phyloP scores from a whole-genome alignment of 2,888 invertebrate genomes.

The Drosophila buzzatii region DNA sequence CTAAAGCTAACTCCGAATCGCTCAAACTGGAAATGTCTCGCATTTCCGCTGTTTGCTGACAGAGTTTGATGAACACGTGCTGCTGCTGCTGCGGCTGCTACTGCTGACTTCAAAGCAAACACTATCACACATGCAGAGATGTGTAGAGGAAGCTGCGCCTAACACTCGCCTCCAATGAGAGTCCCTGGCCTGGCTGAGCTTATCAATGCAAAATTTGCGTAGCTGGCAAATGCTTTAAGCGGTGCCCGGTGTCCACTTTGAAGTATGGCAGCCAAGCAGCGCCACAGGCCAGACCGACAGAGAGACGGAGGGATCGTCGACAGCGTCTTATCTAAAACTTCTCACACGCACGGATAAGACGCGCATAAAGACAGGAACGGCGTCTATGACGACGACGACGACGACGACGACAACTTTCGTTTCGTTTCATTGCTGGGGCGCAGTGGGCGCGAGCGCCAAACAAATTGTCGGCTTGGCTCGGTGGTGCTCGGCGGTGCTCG shows the following conservation, averaged over 20 bases:
- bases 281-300: not conserved
- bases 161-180: conserved; percentile 32
- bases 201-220: conserved; percentile 74
- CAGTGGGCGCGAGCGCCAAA: conserved; percentile 60
- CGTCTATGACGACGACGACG: conserved; percentile 30
- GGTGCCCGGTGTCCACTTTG: conserved; percentile 45
- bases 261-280: conserved; percentile 60
- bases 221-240: conserved; percentile 26
- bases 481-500: conserved; percentile 1
- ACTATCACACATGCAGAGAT: conserved; percentile 23
- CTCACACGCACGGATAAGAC: conserved; percentile 77
- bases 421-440: conserved; percentile 32
- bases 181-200: conserved; percentile 23
- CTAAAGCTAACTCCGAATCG: not conserved
- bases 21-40: not conserved
- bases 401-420: conserved; percentile 33
- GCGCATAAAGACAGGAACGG: conserved; percentile 4
- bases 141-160: conserved; percentile 53
- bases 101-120: conserved; percentile 55
- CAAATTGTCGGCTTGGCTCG: conserved; percentile 53
- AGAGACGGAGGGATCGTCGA: not conserved
- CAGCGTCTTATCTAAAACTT: conserved; percentile 73
- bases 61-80: conserved; percentile 19
- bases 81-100: conserved; percentile 20
- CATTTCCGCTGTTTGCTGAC: conserved; percentile 3